Percentiles rank a stretch among this genome's conserved stretches.
phyloP scores from a whole-genome alignment of 2,888 invertebrate genomes.

The Seira sanloemensis region DNA sequence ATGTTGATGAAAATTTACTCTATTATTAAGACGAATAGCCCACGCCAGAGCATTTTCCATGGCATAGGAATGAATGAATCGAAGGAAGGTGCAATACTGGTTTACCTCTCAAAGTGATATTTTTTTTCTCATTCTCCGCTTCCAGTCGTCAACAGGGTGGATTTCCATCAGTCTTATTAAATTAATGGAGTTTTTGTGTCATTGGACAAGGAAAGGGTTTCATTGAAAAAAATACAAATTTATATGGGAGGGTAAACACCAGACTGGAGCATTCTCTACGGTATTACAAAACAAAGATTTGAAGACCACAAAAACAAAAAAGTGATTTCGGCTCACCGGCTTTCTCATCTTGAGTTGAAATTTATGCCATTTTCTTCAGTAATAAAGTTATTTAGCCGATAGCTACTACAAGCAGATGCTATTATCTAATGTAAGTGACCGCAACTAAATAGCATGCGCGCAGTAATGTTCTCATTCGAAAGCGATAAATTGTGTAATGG shows the following conservation, averaged over 20 bases:
- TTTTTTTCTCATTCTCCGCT: slow-evolving; percentile 14
- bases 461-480: no score
- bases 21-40: not conserved
- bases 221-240: slow-evolving; percentile 19
- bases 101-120: no score
- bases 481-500: no score
- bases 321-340: not conserved
- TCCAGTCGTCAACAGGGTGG: slow-evolving; percentile 41
- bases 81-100: slow-evolving; percentile 36
- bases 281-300: no score
- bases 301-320: no score
- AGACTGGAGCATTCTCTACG: no score
- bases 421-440: slow-evolving; percentile 37
- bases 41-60: slow-evolving; percentile 27
- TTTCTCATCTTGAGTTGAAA: slow-evolving; percentile 18
- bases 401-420: slow-evolving; percentile 36
- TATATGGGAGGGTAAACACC: slow-evolving; percentile 18
- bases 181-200: slow-evolving; percentile 65
- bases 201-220: slow-evolving; percentile 34
- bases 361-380: no score
- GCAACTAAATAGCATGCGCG: slow-evolving; percentile 18
- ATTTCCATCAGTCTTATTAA: slow-evolving; percentile 50
- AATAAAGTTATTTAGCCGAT: slow-evolving; percentile 60
- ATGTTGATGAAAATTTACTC: not conserved
- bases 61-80: slow-evolving; percentile 32